These are phyloP conservation scores for Fundulus diaphanus DNA, from an alignment of 2,797 vertebrate species.

Conservation along the genomic window DNA sequence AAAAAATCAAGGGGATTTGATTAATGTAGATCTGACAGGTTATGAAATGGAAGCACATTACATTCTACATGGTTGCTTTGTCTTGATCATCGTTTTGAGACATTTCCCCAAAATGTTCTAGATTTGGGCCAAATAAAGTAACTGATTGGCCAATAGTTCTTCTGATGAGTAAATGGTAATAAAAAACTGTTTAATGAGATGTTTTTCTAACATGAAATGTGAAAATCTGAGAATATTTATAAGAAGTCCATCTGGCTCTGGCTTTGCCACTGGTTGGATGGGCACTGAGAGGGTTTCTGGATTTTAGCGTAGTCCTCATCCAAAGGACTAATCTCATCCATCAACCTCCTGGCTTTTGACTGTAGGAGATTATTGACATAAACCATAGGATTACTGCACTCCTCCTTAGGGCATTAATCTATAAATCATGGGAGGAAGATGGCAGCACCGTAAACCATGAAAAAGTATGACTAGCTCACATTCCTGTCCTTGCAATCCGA, in stretches of 20 bases:
- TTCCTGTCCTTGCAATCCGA: slow-evolving; percentile 4
- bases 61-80: too few species aligned
- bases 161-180: too few species aligned
- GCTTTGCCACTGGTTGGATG: slow-evolving; percentile 24
- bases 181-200: too few species aligned
- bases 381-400: slow-evolving; percentile 1
- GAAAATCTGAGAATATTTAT: not conserved
- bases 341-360: slow-evolving; percentile 26
- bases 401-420: slow-evolving; percentile 28
- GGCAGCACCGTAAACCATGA: slow-evolving; percentile 21
- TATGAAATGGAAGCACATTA: too few species aligned
- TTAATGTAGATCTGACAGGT: too few species aligned
- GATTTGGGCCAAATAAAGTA: too few species aligned
- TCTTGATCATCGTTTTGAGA: too few species aligned
- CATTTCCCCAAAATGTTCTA: too few species aligned
- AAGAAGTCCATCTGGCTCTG: too few species aligned
- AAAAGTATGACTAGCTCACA: slow-evolving; percentile 40
- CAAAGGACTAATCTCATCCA: slow-evolving; percentile 42
- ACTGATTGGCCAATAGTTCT: too few species aligned
- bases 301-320: slow-evolving; percentile 37
- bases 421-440: slow-evolving; percentile 30
- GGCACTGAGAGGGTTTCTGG: slow-evolving; percentile 36
- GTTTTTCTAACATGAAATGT: too few species aligned
- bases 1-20: too few species aligned
- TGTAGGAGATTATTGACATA: slow-evolving; percentile 12